These are phyloP conservation scores for Gadopsis bispinosus DNA, from an alignment of 2,797 vertebrate genomes.

Conservation along the genomic window DNA sequence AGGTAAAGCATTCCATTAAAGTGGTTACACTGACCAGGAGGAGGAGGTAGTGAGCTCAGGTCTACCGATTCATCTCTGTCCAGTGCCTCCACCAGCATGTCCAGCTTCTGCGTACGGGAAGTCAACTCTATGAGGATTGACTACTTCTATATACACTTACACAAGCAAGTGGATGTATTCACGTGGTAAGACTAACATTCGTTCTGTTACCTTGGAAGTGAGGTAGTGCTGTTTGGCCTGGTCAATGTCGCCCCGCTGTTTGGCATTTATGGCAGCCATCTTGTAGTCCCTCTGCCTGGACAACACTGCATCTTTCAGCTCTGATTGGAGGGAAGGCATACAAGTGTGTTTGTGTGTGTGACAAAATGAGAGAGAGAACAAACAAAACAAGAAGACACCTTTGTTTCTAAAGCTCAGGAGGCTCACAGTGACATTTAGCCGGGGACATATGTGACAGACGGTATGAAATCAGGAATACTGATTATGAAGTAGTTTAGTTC, in stretches of 20 bases:
- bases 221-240: constrained; percentile 85
- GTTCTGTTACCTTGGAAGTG: constrained; percentile 86
- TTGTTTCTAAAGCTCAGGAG: not conserved
- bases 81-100: constrained; percentile 84
- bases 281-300: constrained; percentile 90
- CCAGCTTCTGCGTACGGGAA: constrained; percentile 77
- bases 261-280: constrained; percentile 88
- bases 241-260: constrained; percentile 86
- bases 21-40: constrained; percentile 83
- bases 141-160: not conserved
- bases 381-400: not conserved
- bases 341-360: not conserved
- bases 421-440: constrained; percentile 12
- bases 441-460: not conserved
- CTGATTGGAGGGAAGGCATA: constrained; percentile 58
- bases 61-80: constrained; percentile 85
- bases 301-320: constrained; percentile 82
- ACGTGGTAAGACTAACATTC: not conserved
- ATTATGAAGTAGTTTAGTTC: not conserved
- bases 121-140: constrained; percentile 8
- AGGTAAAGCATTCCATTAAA: not conserved
- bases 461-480: not conserved
- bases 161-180: not conserved
- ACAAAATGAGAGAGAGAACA: not conserved
- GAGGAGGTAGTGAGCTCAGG: constrained; percentile 85